phyloP scores from a whole-genome alignment of 2,797 vertebrate genomes.

The Crax fasciolata region DNA sequence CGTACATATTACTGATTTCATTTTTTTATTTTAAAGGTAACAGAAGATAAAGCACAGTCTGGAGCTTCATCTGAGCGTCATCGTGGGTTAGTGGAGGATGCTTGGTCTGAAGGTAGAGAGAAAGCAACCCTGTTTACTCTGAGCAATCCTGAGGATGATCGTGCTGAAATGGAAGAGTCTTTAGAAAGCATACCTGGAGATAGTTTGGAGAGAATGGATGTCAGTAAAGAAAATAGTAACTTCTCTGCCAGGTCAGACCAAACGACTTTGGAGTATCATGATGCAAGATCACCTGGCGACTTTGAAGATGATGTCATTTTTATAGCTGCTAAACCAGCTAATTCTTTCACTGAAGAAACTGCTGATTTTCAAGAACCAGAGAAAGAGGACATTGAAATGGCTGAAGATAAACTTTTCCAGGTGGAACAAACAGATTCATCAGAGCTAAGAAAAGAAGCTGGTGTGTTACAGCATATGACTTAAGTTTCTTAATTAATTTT shows the following conservation, averaged over 20 bases:
- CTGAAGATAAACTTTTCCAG: neutral
- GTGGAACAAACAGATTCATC: slow-evolving; percentile 2
- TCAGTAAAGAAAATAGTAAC: slow-evolving; percentile 83
- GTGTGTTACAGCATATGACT: slow-evolving; percentile 44
- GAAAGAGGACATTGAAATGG: slow-evolving; percentile 9
- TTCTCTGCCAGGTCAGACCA: slow-evolving; percentile 85
- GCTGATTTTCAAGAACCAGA: neutral
- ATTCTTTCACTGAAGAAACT: slow-evolving; percentile 34
- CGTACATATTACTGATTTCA: neutral
- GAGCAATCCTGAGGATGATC: neutral
- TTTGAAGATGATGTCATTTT: slow-evolving; percentile 78
- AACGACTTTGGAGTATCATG: slow-evolving; percentile 88
- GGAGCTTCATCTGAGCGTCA: slow-evolving; percentile 78
- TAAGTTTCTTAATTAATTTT: neutral
- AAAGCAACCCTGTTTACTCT: slow-evolving; percentile 30
- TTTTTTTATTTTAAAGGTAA: slow-evolving; percentile 73
- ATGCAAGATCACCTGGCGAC: slow-evolving; percentile 85
- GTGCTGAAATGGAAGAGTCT: slow-evolving; percentile 45
- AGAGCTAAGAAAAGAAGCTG: slow-evolving; percentile 12
- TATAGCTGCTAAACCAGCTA: slow-evolving; percentile 64
- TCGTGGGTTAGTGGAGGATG: slow-evolving; percentile 56
- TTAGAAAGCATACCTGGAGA: slow-evolving; percentile 19
- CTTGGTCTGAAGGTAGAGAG: slow-evolving; percentile 69
- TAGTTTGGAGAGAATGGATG: slow-evolving; percentile 69
- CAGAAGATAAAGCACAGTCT: slow-evolving; percentile 81